phyloP scores from a whole-genome alignment of 2,888 invertebrate genomes.

The Latrodectus hesperus region DNA sequence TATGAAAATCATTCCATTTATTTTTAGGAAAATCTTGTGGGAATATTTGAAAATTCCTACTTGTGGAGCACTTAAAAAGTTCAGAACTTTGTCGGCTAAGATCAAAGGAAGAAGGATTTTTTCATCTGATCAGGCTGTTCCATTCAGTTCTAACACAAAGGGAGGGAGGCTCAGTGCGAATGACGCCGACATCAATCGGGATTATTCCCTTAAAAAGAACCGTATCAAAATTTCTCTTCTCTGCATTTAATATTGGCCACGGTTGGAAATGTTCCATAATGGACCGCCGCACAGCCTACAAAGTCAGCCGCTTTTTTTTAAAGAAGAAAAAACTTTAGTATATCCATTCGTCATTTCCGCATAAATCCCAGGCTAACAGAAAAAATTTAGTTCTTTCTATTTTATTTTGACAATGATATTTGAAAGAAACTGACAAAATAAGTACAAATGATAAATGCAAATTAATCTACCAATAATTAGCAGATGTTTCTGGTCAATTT shows the following conservation, averaged over 20 bases:
- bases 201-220: constrained; percentile 5
- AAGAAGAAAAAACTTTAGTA: not conserved
- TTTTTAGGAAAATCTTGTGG: too few species aligned
- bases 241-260: not conserved
- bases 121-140: not conserved
- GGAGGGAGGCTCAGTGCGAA: not conserved
- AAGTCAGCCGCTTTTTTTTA: not conserved
- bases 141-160: not conserved
- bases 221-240: not conserved
- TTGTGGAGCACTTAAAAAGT: too few species aligned
- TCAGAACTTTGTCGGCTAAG: not conserved
- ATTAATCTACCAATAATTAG: too few species aligned
- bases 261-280: not conserved
- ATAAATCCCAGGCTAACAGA: not conserved
- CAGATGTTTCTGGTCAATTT: too few species aligned
- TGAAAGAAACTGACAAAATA: too few species aligned
- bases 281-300: not conserved
- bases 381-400: not conserved
- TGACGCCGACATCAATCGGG: not conserved
- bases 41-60: too few species aligned
- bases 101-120: constrained; percentile 1
- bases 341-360: not conserved
- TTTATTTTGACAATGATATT: too few species aligned
- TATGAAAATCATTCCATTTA: too few species aligned
- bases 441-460: too few species aligned